Evolutionary conservation across 2,888 invertebrate species (phyloP).

Genomic region (Nephrotoma guestfalica): DNA sequence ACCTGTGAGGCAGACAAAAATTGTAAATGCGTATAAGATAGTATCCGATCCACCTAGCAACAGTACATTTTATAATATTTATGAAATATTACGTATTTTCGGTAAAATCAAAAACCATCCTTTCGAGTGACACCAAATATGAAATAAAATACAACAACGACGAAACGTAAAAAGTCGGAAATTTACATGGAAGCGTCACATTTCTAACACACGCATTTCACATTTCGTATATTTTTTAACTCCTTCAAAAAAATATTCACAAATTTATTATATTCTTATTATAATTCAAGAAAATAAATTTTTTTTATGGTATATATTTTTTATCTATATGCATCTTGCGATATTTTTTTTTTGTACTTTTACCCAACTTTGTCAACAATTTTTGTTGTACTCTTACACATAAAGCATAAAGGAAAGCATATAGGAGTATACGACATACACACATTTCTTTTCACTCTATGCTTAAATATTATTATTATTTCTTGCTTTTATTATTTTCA

Average conservation of each 20-base stretch:
- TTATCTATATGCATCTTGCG: neutral
- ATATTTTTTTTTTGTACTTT: neutral
- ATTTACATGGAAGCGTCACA: neutral
- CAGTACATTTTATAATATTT: too few relatives aligned
- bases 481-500: neutral
- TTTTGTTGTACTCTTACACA: neutral
- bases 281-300: neutral
- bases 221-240: neutral
- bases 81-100: neutral
- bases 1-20: too few relatives aligned
- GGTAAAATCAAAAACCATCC: neutral
- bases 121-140: neutral
- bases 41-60: too few relatives aligned
- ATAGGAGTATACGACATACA: neutral
- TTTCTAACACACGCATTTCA: neutral
- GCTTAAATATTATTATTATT: neutral
- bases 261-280: neutral
- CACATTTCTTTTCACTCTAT: neutral
- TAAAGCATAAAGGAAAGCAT: neutral
- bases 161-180: neutral
- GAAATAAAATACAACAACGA: neutral
- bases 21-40: too few relatives aligned
- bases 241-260: neutral
- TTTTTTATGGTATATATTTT: neutral
- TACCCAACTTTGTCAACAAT: neutral